Evolutionary conservation across 2,888 invertebrate genomes (phyloP).

Genomic region (Melinaea menophilus): DNA sequence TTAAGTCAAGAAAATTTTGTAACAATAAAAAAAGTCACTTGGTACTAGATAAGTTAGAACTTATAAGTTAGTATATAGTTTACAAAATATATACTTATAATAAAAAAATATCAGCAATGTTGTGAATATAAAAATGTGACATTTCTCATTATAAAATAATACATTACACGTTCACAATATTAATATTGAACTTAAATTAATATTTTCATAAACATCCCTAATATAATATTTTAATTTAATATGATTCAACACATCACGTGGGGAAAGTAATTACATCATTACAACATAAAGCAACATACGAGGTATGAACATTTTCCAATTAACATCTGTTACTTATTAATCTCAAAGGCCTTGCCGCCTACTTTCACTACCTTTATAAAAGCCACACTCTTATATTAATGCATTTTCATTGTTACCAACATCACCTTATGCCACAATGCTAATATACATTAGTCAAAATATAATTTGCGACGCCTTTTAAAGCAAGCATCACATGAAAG

Average conservation of each 20-base stretch:
- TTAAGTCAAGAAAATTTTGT: too few relatives aligned
- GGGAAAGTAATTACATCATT: conserved; percentile 3
- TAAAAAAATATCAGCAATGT: too few relatives aligned
- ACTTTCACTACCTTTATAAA: conserved; percentile 23
- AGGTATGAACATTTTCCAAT: conserved; percentile 31
- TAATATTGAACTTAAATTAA: not conserved
- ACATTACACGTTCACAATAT: too few relatives aligned
- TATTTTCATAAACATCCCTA: not conserved
- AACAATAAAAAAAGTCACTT: too few relatives aligned
- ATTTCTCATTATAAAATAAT: too few relatives aligned
- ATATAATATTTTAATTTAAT: conserved; percentile 5
- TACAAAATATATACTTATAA: too few relatives aligned
- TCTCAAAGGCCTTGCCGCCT: conserved; percentile 25
- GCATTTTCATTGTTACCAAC: conserved; percentile 28
- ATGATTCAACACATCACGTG: not conserved
- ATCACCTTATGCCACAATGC: conserved; percentile 20
- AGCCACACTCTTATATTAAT: conserved; percentile 25
- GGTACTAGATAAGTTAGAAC: too few relatives aligned
- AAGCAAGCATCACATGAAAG: not conserved
- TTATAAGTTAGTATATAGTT: too few relatives aligned
- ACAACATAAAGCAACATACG: conserved; percentile 15
- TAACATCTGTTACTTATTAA: conserved; percentile 26
- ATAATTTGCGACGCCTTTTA: conserved; percentile 23
- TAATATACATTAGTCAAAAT: conserved; percentile 24
- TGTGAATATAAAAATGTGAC: too few relatives aligned